Evolutionary conservation across 2,888 invertebrate species (phyloP), one percentile per base, ranked within the genome.

Genomic region (Escarpia spicata): DNA sequence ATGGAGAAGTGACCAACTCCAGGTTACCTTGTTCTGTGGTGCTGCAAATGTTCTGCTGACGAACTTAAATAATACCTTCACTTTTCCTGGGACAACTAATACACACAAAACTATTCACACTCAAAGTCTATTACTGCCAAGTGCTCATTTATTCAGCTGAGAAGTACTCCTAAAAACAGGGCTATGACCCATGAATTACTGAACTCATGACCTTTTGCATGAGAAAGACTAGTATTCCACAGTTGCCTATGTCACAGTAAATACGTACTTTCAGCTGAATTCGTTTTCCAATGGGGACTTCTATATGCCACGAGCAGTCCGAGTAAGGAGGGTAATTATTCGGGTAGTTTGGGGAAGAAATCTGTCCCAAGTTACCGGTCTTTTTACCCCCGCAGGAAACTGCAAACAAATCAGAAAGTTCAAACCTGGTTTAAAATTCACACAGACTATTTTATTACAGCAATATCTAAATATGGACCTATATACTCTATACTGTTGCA

Each of bases 301-400:
- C 75, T 26, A 75, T 75, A 75, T 75, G 75, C 75, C 75, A 75
- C 19, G 75, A 75, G n/a, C 75, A 75, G 75, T 75, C 75, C n/a
- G 75, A 75, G 75, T 75, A 75, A 75, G 19, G 75, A 4, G 75
- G 75, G n/a, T 75, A 75, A 26, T 75, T 75, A 75, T 75, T 75
- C 19, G 75, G 75, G 75, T 75, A 75, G 26, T 75, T 75, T 26
- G 75, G 75, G 4, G 75, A 75, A 75, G 75, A 75, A 75, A 75
- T 75, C 75, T 75, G 75, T 6, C 75, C 75, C n/a, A 26, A 75
- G 75, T 15, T 26, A 26, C 75, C 75, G 19, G 75, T 75, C 75
- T 75, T n/a, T 75, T 75, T 75, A 75, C 75, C 75, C 75, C 75
- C 75, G 19, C 75, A 75, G 26, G 75, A n/a, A 75, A 75, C 75